Evolutionary conservation across 2,113 vertebrate genomes (phyloP), one percentile per base, ranked within the genome.

Genomic region (Oncorhynchus nerka): DNA sequence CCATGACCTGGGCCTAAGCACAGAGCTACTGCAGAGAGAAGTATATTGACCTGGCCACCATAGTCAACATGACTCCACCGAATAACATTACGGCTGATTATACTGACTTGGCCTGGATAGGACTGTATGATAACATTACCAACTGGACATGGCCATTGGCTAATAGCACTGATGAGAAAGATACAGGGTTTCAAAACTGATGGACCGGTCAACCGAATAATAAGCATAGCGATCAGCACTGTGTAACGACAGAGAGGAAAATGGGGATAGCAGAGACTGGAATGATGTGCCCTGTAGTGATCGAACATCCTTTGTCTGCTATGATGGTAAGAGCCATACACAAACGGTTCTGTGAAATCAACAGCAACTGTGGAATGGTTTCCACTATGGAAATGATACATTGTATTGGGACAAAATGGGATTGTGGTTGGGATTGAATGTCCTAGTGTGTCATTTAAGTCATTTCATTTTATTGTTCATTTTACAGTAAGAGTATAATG

Each of bases 91-190:
- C 7, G 51, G n/a, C 0, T 0, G 77, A 82, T 68, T 39, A 85
- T 1, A 73, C 75, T 45, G 39, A 11, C 1, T 7, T 51, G 5
- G 2, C 1, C 3, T 85, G 83, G 86, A 82, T 81, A 0, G 81
- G 86, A 26, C 12, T 82, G 69, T 64, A 79, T 57, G 55, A 6
- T 20, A 57, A 19, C 78, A 0, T 76, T 57, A 30, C 24, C 22
- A 57, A 70, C 0, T 83, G 83, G 83, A 34, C 1, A 0, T 87
- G 83, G 81, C 73, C 83, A 20, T 57, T 57, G 55, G 55, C 55
- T 57, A 20, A 57, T 20, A 20, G 20, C 4, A 57, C 55, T 20
- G 13, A 8, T 0, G 77, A 84, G 19, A 65, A 0, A 83, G 26
- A 66, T 12, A 15, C 4, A 79, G 49, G 59, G n/a, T 82, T 83